Base-by-base conservation (phyloP, 2,797 vertebrate species). In the Poecile montanus region DNA sequence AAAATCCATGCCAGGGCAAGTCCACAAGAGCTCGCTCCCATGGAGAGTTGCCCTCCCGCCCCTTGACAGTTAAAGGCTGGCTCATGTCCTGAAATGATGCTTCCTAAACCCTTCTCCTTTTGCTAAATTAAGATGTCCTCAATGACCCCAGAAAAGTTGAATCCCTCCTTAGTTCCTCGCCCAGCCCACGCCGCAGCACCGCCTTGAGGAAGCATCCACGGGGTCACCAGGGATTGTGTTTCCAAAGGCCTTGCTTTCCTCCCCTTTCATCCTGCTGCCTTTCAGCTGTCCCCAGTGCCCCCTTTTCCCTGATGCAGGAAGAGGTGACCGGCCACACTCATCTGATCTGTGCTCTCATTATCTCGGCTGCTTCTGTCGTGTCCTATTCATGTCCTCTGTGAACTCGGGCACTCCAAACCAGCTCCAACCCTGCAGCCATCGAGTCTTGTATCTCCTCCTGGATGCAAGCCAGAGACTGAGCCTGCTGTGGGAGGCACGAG, bases 291-390 rank as follows among this genome's bases (percentile, higher is more conserved):
- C 75, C 5, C 1, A 90, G 76, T 67, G 80, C 18, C 63, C 81
- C 53, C 48, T 88, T 57, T 26, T 67, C 71, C 77, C 60, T 68
- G 25, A 71, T 87, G 60, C 78, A 68, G 61, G 71, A 92, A 54
- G 75, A 91, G 84, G 53, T 63, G 91, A 88, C 58, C 1, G 1
- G 76, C 77, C 86, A 84, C 66, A 4, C 57, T 71, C 6, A 0
- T 92, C 87, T 88, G 47, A 91, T 86, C 83, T 38, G 40, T 48
- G 90, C 85, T 94, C 82, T 95, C 85, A 34, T 95, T 96, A 86
- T 94, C 88, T 86, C 2, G 0, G 61, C 82, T 78, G 87, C 82
- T 89, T 78, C 87, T 89, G 73, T 71, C 23, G 2, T 25, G 57
- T 91, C 85, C 68, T 90, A 51, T 91, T 89, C 79, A 29, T 14